Percentiles rank a stretch among this genome's conserved stretches.
Evolutionary conservation across 2,888 invertebrate species (phyloP).

Genomic region (Calameuta idolon): DNA sequence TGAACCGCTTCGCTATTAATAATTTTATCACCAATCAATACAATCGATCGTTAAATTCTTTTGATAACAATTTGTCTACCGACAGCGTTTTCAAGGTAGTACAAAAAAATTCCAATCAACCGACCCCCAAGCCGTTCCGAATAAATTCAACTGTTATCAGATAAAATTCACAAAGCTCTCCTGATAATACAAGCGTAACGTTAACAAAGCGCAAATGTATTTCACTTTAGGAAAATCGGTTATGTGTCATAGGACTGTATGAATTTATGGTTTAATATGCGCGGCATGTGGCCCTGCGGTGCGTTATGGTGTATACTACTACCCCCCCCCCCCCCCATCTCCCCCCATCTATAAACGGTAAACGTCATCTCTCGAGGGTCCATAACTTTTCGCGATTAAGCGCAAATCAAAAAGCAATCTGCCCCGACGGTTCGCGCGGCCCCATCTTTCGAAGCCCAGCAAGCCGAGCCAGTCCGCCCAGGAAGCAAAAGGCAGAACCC

Average conservation of each 20-base stretch:
- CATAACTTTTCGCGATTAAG: slow-evolving; percentile 65
- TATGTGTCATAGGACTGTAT: slow-evolving; percentile 14
- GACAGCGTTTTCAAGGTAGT: background rate
- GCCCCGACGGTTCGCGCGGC: slow-evolving; percentile 36
- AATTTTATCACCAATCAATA: background rate
- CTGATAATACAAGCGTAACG: background rate
- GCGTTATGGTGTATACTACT: slow-evolving; percentile 28
- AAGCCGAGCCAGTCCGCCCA: background rate
- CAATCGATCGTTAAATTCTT: background rate
- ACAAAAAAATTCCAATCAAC: background rate
- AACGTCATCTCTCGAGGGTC: slow-evolving; percentile 44
- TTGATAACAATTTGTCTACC: background rate
- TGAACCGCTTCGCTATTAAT: background rate
- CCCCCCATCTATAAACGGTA: slow-evolving; percentile 35
- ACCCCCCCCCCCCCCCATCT: slow-evolving; percentile 23
- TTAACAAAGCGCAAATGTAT: background rate
- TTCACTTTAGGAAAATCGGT: background rate
- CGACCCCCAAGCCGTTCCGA: background rate
- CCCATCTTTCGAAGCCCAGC: background rate
- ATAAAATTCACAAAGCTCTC: background rate
- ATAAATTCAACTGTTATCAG: background rate
- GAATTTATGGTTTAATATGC: slow-evolving; percentile 65
- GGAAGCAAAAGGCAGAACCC: background rate
- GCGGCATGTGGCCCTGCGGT: slow-evolving; percentile 35
- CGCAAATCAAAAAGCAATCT: slow-evolving; percentile 66